Evolutionary conservation across 2,113 vertebrate genomes (phyloP).

Genomic region (Baryphthengus martii): DNA sequence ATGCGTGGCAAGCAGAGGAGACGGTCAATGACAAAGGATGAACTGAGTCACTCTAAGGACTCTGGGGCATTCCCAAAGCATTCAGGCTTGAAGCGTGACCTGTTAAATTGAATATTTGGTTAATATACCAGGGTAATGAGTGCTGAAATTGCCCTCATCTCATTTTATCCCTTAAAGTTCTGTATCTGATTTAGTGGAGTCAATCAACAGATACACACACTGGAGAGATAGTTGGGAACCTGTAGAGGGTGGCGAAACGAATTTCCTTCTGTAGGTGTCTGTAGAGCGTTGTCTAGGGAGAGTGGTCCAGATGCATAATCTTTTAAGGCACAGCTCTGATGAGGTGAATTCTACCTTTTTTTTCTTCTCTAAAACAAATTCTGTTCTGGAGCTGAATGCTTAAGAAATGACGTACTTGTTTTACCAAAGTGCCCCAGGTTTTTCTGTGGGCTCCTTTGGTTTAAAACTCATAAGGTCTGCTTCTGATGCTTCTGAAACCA

Average conservation of each 20-base stretch:
- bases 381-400: background rate
- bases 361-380: background rate
- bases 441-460: background rate
- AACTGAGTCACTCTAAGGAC: background rate
- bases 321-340: background rate
- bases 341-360: background rate
- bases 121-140: background rate
- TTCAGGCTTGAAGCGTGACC: background rate
- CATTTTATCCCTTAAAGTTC: background rate
- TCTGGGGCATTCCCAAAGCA: background rate
- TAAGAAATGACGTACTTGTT: background rate
- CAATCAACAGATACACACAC: background rate
- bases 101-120: background rate
- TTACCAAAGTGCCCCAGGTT: background rate
- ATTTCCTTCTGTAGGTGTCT: background rate
- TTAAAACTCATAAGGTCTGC: background rate
- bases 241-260: background rate
- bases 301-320: background rate
- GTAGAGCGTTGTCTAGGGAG: background rate
- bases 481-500: background rate
- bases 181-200: background rate
- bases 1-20: background rate
- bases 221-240: background rate
- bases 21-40: background rate
- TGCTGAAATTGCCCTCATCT: background rate